A percentile compares a stretch with the other conserved stretches of the same genome.
phyloP scores from a whole-genome alignment of 1,140 invertebrate genomes.

The Aleiodes sp. region DNA sequence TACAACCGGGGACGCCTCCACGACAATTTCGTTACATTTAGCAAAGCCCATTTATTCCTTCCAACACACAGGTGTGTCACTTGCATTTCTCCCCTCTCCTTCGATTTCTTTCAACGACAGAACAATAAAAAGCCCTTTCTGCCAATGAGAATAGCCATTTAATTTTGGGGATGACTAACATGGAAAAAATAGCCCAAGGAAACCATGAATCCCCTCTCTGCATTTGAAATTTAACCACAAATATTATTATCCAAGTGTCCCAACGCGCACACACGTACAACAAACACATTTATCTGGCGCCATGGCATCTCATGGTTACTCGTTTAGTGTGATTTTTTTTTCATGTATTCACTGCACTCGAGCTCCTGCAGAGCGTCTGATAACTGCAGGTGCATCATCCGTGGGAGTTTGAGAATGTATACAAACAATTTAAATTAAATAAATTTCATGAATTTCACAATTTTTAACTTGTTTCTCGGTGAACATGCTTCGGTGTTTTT shows the following conservation, averaged over 20 bases:
- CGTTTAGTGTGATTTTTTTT: conserved; percentile 29
- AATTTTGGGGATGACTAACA: background rate
- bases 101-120: too few relatives aligned
- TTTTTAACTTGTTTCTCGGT: background rate
- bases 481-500: background rate
- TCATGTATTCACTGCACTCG: background rate
- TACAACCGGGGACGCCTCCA: conserved; percentile 15
- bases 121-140: background rate
- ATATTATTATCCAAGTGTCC: conserved; percentile 8
- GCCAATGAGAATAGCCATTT: background rate
- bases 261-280: conserved; percentile 16
- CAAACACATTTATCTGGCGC: conserved; percentile 28
- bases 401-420: background rate
- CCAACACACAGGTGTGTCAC: conserved; percentile 37
- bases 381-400: conserved; percentile 34
- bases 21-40: conserved; percentile 13
- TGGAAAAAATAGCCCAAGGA: background rate
- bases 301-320: conserved; percentile 37
- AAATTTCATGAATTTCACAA: background rate
- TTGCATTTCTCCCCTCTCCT: conserved; percentile 16
- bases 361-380: conserved; percentile 12
- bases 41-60: background rate
- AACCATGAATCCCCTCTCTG: background rate
- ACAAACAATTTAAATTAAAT: background rate
- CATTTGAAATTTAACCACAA: conserved; percentile 21